phyloP scores from a whole-genome alignment of 2,888 invertebrate species.

The Caenorhabditis afra region DNA sequence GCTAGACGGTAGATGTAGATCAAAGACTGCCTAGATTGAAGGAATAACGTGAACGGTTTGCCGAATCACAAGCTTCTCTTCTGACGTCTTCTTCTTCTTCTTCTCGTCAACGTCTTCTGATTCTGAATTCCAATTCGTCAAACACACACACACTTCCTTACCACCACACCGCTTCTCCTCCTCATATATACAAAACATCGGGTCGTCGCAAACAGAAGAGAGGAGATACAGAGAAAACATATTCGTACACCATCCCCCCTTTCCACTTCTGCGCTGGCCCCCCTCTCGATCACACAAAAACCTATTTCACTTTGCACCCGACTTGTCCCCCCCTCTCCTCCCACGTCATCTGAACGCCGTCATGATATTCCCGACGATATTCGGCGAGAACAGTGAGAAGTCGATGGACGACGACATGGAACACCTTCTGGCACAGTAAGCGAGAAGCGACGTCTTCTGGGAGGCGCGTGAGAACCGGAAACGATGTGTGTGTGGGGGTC shows the following conservation, averaged over 20 bases:
- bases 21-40: too few relatives aligned
- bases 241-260: too few relatives aligned
- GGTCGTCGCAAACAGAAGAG: neutral
- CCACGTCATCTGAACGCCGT: too few relatives aligned
- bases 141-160: constrained; percentile 1
- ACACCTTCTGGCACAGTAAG: constrained; percentile 22
- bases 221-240: too few relatives aligned
- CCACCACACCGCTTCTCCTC: too few relatives aligned
- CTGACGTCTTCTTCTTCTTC: too few relatives aligned
- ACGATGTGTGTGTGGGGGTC: neutral
- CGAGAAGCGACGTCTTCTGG: neutral
- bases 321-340: too few relatives aligned
- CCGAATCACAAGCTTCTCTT: too few relatives aligned
- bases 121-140: constrained; percentile 8
- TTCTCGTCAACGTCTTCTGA: neutral
- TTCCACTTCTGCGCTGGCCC: neutral
- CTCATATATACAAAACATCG: neutral
- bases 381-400: constrained; percentile 26
- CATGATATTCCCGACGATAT: constrained; percentile 38
- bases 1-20: too few relatives aligned
- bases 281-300: neutral
- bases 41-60: too few relatives aligned
- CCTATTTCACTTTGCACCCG: constrained; percentile 14
- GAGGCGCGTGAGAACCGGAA: neutral
- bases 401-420: constrained; percentile 28